Base-by-base conservation (phyloP, 2,113 vertebrate genomes). In the Cervus canadensis region DNA sequence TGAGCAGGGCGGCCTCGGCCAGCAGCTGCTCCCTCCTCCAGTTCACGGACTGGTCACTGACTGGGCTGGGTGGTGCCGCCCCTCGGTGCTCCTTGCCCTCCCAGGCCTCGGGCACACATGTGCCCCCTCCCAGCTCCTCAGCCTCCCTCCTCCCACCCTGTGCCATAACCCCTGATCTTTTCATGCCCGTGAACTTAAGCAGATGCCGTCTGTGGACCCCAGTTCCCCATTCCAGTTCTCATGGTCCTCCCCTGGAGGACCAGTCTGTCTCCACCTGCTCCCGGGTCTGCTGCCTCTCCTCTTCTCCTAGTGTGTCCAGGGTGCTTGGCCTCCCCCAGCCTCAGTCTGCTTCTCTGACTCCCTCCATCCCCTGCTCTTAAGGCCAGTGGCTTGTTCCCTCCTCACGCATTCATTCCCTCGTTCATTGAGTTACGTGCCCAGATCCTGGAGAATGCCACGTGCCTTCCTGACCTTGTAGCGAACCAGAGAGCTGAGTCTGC, bases 1-100 rank as follows among this genome's bases (percentile, higher is more conserved):
- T 99, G 98, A 92, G 98, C 25, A 0, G 12, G 2, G 14, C 7
- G 28, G 52, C 87, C 45, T 7, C 10, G 26, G 26, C 81, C 19
- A 8, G 36, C 0, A 1, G 25, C 60, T 52, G 17, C 45, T 40
- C 43, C 7, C 0, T 4, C 16, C 2, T 11, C 59, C 3, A 7
- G 26, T 21, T 13, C 67, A 7, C 5, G 17, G 50, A 11, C 14
- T 64, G 13, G 13, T n/a, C 33, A 9, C 4, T 33, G 36, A 1
- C 3, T 7, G 21, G 88, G 93, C 45, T 50, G 48, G 54, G 43
- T 26, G 36, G 62, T 6, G 62, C 84, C 25, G 13, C 59, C 21
- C 64, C 81, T 56, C 1, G 0, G 7, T 14, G 40, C 45, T 10
- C 19, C 54, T 59, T 54, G 16, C 45, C 30, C 36, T 21, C 25